Evolutionary conservation across 2,113 vertebrate genomes (phyloP), one percentile per base, ranked within the genome.

Genomic region (Hylia prasina): DNA sequence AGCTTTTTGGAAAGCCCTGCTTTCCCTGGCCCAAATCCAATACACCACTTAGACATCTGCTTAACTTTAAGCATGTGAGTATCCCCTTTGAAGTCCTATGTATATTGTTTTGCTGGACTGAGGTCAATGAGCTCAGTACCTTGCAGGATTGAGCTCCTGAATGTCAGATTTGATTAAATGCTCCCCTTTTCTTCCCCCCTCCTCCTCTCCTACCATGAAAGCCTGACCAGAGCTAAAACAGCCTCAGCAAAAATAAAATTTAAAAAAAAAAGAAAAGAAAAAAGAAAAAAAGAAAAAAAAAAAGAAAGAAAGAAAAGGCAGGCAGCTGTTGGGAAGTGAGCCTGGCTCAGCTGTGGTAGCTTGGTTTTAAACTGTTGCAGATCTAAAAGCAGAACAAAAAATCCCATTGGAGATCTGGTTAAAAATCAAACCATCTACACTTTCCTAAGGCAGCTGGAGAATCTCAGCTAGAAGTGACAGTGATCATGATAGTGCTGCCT

Each of bases 61-160:
- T 96, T 96, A 96, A 96, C 90, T 93, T 97, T 96, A 97, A 96
- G 94, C 96, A 94, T 94, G 92, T 96, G 94, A 95, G 90, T 89
- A 96, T 78, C 93, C 82, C 86, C 96, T 96, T 93, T 97, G 96
- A 97, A 97, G 96, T 97, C 82, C 64, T 60, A 71, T 84, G 93
- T 96, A 95, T 94, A 84, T 89, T 94, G 96, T 96, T 96, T 95
- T 93, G 82, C 82, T 75, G 92, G 86, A 66, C 88, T 79, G 92
- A 96, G 96, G 96, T 95, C 96, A 96, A 78, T 90, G 88, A 92
- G 90, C 96, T 96, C 96, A 94, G 94, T 96, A 96, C 96, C 92
- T 93, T 95, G 93, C 96, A 96, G 94, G 72, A 96, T 81, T 92
- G 94, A 94, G 96, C 93, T 96, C 94, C 96, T 84, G 80, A 93